phyloP scores from a whole-genome alignment of 1,140 invertebrate species.

The Achatina immaculata region DNA sequence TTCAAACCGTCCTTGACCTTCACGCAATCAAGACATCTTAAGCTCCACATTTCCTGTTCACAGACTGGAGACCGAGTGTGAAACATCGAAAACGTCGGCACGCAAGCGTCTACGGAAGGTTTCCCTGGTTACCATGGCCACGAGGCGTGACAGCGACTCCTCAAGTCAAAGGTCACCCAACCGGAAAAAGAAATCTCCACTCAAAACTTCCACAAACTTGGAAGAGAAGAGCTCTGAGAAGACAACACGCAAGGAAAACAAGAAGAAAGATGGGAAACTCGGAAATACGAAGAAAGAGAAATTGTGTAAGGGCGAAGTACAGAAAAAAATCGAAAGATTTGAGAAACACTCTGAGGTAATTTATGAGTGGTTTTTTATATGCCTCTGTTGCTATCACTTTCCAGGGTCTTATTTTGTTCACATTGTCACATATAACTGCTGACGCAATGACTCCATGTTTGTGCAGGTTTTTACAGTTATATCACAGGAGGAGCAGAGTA shows the following conservation, averaged over 20 bases:
- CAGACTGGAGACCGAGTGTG: background rate
- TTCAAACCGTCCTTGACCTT: too few relatives aligned
- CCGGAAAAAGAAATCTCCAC: background rate
- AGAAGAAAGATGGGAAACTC: background rate
- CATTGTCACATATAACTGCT: too few relatives aligned
- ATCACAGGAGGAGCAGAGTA: too few relatives aligned
- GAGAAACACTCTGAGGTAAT: slow-evolving; percentile 6
- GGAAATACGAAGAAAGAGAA: background rate
- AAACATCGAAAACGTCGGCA: background rate
- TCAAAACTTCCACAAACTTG: background rate
- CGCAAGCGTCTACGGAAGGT: background rate
- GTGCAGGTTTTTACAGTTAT: too few relatives aligned
- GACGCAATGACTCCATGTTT: too few relatives aligned
- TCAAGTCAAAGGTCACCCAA: background rate
- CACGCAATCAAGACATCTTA: too few relatives aligned
- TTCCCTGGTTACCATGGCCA: background rate
- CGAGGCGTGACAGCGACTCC: slow-evolving; percentile 13
- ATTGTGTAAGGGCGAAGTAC: background rate
- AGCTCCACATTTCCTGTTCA: too few relatives aligned
- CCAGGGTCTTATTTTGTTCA: too few relatives aligned
- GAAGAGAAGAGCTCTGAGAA: background rate
- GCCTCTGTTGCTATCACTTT: too few relatives aligned
- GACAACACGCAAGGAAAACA: background rate
- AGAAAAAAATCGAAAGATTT: slow-evolving; percentile 11
- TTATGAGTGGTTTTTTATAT: too few relatives aligned